phyloP scores from a whole-genome alignment of 1,140 invertebrate species.

The Pollicipes pollicipes region DNA sequence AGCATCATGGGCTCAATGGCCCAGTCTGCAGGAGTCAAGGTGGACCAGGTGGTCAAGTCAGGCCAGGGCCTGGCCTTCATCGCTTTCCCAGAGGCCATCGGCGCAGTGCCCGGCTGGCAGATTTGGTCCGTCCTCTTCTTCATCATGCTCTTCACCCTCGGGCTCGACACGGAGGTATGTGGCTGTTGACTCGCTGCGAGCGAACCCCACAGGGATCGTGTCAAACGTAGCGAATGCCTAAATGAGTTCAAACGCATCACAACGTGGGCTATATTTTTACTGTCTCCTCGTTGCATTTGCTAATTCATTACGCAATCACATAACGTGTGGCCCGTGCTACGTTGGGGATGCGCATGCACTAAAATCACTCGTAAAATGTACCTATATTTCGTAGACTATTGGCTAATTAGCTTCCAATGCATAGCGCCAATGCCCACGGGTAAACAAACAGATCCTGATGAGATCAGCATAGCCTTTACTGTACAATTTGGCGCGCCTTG shows the following conservation, averaged over 20 bases:
- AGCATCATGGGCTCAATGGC: conserved; percentile 29
- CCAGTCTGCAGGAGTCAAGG: conserved; percentile 16
- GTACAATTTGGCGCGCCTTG: too few relatives aligned
- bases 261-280: conserved; percentile 17
- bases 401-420: too few relatives aligned
- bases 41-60: conserved; percentile 38
- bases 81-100: conserved; percentile 73
- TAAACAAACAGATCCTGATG: too few relatives aligned
- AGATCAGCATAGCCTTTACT: too few relatives aligned
- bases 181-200: conserved; percentile 33
- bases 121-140: conserved; percentile 76
- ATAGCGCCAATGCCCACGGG: too few relatives aligned
- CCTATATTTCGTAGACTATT: too few relatives aligned
- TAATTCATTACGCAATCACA: background rate
- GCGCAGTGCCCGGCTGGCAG: conserved; percentile 53
- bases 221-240: background rate
- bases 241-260: background rate
- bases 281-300: background rate
- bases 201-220: background rate
- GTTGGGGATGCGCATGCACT: too few relatives aligned
- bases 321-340: too few relatives aligned
- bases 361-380: too few relatives aligned
- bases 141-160: conserved; percentile 67
- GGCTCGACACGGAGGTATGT: conserved; percentile 25
- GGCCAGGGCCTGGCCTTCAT: conserved; percentile 56